Conservation (phyloP, 2,797 vertebrate species). For the Melopsittacus undulatus region DNA sequence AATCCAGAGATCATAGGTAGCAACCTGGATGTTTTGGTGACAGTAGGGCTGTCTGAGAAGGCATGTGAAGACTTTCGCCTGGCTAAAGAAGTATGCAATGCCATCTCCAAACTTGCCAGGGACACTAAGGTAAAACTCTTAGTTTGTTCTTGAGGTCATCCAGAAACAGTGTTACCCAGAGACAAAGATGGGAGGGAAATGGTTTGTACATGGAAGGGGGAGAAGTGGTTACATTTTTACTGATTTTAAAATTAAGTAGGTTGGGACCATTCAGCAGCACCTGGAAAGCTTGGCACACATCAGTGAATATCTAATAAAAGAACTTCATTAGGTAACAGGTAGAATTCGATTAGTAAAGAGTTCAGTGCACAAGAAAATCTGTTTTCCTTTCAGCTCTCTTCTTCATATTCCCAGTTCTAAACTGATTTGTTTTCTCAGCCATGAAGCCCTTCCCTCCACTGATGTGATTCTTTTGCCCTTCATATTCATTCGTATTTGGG, state of each 20-base stretch:
- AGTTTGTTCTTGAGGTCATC: background rate
- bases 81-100: slow-evolving; percentile 87
- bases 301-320: background rate
- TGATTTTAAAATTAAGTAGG: background rate
- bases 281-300: slow-evolving; percentile 38
- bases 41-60: slow-evolving; percentile 86
- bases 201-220: background rate
- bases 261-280: slow-evolving; percentile 30
- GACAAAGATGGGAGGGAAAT: background rate
- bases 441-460: slow-evolving; percentile 18
- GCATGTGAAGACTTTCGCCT: slow-evolving; percentile 87
- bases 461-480: slow-evolving; percentile 37
- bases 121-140: slow-evolving; percentile 82
- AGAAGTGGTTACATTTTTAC: background rate
- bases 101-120: slow-evolving; percentile 86
- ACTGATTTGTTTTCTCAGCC: slow-evolving; percentile 34
- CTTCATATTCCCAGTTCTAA: background rate
- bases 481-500: slow-evolving; percentile 12
- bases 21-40: slow-evolving; percentile 92
- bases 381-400: slow-evolving; percentile 44
- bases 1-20: slow-evolving; percentile 93
- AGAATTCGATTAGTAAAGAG: slow-evolving; percentile 46
- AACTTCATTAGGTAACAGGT: slow-evolving; percentile 23
- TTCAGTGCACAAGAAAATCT: slow-evolving; percentile 50
- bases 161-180: background rate